Evolutionary conservation across 2,113 vertebrate genomes (phyloP).

Genomic region (Oncorhynchus clarkii): DNA sequence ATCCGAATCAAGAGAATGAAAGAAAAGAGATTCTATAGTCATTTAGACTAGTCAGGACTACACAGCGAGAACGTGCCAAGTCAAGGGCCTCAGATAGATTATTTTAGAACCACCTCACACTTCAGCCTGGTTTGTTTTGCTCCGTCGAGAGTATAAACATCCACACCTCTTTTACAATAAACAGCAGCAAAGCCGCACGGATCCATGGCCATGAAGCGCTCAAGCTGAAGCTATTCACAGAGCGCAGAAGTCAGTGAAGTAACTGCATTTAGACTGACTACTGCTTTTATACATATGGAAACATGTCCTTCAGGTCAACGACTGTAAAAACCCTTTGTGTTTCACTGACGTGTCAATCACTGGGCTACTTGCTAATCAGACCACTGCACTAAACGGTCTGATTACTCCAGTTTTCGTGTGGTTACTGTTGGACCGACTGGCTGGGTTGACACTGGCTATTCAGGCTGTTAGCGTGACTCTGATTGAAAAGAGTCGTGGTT

Average conservation of each 20-base stretch:
- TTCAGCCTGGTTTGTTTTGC: conserved; percentile 60
- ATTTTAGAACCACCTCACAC: conserved; percentile 62
- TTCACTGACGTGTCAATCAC: conserved; percentile 56
- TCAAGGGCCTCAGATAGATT: conserved; percentile 36
- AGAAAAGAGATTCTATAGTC: conserved; percentile 37
- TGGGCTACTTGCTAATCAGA: conserved; percentile 51
- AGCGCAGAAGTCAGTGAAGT: neutral
- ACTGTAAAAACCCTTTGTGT: conserved; percentile 43
- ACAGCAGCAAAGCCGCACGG: conserved; percentile 28
- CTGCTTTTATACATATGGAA: conserved; percentile 35
- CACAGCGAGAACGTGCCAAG: conserved; percentile 30
- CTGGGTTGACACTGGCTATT: conserved; percentile 24
- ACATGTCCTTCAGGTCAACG: conserved; percentile 47
- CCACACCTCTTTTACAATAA: conserved; percentile 63
- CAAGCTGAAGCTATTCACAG: neutral
- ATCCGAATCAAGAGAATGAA: neutral
- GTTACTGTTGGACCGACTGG: conserved; percentile 33
- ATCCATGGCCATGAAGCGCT: neutral
- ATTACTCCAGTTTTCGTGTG: conserved; percentile 51
- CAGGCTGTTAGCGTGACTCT: neutral
- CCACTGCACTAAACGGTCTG: conserved; percentile 28
- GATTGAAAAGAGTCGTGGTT: no score
- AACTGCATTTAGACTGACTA: neutral
- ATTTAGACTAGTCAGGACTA: conserved; percentile 11
- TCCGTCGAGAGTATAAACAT: conserved; percentile 50